phyloP scores from a whole-genome alignment of 2,797 vertebrate species.

The Myoxocephalus aenaeus region DNA sequence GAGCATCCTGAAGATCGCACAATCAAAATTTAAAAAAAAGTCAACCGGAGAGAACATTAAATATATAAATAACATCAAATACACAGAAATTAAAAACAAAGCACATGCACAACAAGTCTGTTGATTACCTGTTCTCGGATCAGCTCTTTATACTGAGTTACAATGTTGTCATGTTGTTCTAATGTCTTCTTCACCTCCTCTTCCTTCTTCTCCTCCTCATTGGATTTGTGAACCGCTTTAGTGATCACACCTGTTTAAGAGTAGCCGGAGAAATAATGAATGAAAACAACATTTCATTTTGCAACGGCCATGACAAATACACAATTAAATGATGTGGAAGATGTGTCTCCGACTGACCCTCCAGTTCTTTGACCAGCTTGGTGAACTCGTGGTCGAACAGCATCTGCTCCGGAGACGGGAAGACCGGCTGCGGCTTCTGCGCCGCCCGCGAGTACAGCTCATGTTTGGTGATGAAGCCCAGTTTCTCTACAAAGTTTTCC shows the following conservation, averaged over 20 bases:
- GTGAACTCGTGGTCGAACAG: slow-evolving; percentile 99
- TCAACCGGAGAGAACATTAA: slow-evolving; percentile 1
- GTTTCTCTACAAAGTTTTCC: slow-evolving; percentile 98
- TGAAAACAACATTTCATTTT: not conserved
- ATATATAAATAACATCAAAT: not conserved
- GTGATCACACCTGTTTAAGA: slow-evolving; percentile 90
- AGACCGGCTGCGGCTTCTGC: slow-evolving; percentile 96
- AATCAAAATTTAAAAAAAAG: not conserved
- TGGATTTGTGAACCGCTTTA: slow-evolving; percentile 98
- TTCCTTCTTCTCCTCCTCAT: slow-evolving; percentile 97
- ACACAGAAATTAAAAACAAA: not conserved
- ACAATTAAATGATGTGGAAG: not conserved
- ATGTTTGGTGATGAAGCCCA: slow-evolving; percentile 96
- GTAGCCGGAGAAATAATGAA: not conserved
- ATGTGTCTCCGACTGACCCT: slow-evolving; percentile 84
- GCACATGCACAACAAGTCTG: not conserved
- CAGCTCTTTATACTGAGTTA: slow-evolving; percentile 97
- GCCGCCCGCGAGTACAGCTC: slow-evolving; percentile 96
- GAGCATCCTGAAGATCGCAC: slow-evolving; percentile 85
- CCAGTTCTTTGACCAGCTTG: slow-evolving; percentile 96
- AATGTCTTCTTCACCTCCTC: slow-evolving; percentile 98
- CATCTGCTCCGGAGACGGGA: slow-evolving; percentile 95
- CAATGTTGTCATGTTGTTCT: slow-evolving; percentile 97
- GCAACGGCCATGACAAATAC: not conserved
- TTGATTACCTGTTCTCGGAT: slow-evolving; percentile 93